These are phyloP conservation scores for Pampus argenteus DNA, from an alignment of 2,797 vertebrate genomes.

Conservation along the genomic window DNA sequence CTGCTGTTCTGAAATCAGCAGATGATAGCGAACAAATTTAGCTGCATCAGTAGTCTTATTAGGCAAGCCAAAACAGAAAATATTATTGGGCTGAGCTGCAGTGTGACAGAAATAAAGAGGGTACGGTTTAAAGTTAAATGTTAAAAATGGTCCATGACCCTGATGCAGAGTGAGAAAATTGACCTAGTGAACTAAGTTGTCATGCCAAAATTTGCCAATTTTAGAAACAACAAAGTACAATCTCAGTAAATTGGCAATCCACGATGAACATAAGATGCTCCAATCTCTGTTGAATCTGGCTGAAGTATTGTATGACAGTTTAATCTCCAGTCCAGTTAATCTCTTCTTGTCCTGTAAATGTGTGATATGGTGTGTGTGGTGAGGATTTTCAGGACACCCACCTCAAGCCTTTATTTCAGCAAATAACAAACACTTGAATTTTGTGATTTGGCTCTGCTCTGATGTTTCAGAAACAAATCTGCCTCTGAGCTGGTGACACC, in stretches of 20 bases:
- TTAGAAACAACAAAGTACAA: no score
- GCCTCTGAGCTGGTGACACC: background rate
- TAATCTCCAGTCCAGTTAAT: no score
- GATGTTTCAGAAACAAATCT: conserved; percentile 37
- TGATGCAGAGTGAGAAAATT: background rate
- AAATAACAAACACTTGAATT: conserved; percentile 45
- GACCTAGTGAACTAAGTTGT: background rate
- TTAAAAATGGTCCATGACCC: background rate
- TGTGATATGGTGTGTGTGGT: background rate
- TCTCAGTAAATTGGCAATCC: background rate
- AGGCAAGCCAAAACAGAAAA: no score
- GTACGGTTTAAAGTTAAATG: background rate
- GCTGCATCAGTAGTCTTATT: background rate
- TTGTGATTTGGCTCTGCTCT: conserved; percentile 40
- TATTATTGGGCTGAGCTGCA: background rate
- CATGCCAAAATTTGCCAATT: background rate
- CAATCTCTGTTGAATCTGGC: no score
- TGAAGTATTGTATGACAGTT: no score
- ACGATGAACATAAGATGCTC: background rate
- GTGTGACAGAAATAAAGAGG: background rate
- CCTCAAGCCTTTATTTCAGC: conserved; percentile 2
- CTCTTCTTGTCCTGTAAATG: background rate
- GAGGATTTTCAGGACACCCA: background rate
- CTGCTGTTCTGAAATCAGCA: background rate
- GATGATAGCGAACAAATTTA: background rate